A percentile compares a stretch with the other conserved stretches of the same genome.
Evolutionary conservation across 2,888 invertebrate genomes (phyloP).

Genomic region (Thecophora atra): DNA sequence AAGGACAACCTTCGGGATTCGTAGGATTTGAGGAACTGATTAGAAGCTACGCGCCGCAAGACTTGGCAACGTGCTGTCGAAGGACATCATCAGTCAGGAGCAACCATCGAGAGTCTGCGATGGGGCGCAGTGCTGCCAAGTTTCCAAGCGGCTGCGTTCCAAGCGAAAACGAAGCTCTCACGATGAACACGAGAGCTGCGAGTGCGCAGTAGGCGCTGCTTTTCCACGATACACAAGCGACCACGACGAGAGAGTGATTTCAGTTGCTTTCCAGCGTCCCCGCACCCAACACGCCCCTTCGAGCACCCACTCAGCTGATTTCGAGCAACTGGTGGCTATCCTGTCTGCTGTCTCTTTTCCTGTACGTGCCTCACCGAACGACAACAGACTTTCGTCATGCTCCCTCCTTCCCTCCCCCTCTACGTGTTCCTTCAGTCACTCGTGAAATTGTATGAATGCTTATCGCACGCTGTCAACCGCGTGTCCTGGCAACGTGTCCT

Average conservation of each 20-base stretch:
- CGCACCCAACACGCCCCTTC: slow-evolving; percentile 4
- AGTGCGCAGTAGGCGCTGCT: slow-evolving; percentile 25
- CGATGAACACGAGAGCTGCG: slow-evolving; percentile 18
- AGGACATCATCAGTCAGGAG: neutral
- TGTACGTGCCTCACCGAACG: slow-evolving; percentile 9
- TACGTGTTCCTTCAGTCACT: slow-evolving; percentile 11
- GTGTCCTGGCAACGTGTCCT: slow-evolving; percentile 28
- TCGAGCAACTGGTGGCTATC: slow-evolving; percentile 55
- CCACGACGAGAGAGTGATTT: neutral
- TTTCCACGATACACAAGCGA: slow-evolving; percentile 41
- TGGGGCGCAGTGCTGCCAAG: too few relatives aligned
- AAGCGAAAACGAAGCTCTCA: slow-evolving; percentile 25
- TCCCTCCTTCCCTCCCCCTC: neutral
- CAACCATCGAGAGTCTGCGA: neutral
- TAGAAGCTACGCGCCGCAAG: neutral
- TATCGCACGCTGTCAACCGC: slow-evolving; percentile 19
- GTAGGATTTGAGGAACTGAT: slow-evolving; percentile 52
- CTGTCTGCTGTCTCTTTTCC: neutral
- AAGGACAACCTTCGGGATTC: slow-evolving; percentile 31
- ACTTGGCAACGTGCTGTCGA: neutral
- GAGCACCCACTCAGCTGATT: slow-evolving; percentile 10
- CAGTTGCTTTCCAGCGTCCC: neutral
- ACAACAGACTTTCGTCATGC: neutral
- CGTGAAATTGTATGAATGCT: slow-evolving; percentile 20
- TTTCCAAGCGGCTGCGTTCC: too few relatives aligned